Evolutionary conservation across 2,797 vertebrate genomes (phyloP), one percentile per base, ranked within the genome.

Genomic region (Catamblyrhynchus diadema): DNA sequence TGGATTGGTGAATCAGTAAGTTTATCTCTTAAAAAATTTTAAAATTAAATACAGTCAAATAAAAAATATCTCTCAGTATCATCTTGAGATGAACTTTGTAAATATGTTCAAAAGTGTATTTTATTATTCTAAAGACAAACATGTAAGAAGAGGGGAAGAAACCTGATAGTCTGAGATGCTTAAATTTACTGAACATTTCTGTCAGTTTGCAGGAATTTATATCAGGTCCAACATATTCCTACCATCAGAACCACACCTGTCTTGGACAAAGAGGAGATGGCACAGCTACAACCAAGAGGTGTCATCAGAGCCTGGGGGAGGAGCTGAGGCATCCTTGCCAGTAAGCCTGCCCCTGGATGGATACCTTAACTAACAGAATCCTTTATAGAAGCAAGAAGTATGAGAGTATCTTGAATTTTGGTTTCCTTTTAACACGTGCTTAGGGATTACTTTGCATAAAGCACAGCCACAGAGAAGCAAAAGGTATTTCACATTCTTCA

Each of bases 211-310:
- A 45, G 35, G 10, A 42, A 81, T 78, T 82, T 18, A 1, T 28
- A 81, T 18, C 20, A 79, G 71, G 33, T 47, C 14, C 7, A 87
- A 70, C 32, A 44, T 24, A 69, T 3, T 70, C 19, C 37, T 57
- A 2, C 28, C 27, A 51, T 12, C 0, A 0, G 39, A 56, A 72
- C 22, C 16, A 25, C 2, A 20, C 3, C 32, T 48, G 32, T 50
- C 42, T 37, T 69, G 47, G 24, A 33, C 21, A 42, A 60, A 50
- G 35, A 88, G 23, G 8, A 83, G 14, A 59, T 4, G 13, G 10
- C 0, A 0, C 9, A 47, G n/a, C n/a, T 57, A 39, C 13, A 45
- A 22, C n/a, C 62, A 25, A 18, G 39, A 75, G 30, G 37, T 32
- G 18, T 19, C 53, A 48, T 16, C 1, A 1, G 32, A 61, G 21